These are phyloP conservation scores for Tetropium fuscum DNA, from an alignment of 2,888 invertebrate genomes.

Conservation along the genomic window DNA sequence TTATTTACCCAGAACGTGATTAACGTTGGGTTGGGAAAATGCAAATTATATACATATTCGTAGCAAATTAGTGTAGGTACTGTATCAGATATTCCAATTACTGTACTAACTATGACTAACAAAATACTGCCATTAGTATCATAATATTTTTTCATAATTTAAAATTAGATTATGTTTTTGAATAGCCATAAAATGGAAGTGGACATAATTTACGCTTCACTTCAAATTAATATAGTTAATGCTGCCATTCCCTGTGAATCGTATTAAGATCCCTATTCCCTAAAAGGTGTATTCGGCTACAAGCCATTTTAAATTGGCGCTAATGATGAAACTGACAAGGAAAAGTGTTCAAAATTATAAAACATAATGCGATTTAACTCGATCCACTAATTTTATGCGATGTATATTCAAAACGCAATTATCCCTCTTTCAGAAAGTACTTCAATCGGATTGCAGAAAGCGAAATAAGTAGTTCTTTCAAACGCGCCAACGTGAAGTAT, in stretches of 20 bases:
- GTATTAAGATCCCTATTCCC: too few relatives aligned
- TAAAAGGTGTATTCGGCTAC: not conserved
- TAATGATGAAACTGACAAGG: slow-evolving; percentile 11
- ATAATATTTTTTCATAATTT: not conserved
- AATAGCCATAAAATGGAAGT: not conserved
- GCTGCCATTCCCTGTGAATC: not conserved
- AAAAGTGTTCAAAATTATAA: slow-evolving; percentile 15
- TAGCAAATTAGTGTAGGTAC: too few relatives aligned
- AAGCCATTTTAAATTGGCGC: slow-evolving; percentile 15
- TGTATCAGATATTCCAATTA: too few relatives aligned
- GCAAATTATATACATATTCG: too few relatives aligned
- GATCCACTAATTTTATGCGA: slow-evolving; percentile 5
- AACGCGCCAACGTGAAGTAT: not conserved
- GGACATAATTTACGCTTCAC: not conserved
- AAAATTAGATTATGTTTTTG: not conserved
- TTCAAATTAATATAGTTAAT: too few relatives aligned
- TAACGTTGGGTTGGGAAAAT: too few relatives aligned
- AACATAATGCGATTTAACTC: slow-evolving; percentile 6
- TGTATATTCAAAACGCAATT: slow-evolving; percentile 2
- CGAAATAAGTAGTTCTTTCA: slow-evolving; percentile 1
- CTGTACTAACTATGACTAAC: too few relatives aligned
- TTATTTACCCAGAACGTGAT: too few relatives aligned
- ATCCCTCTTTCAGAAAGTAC: not conserved
- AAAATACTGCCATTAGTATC: too few relatives aligned
- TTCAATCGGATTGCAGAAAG: not conserved